Percentiles rank a stretch among this genome's conserved stretches.
Conservation (phyloP, 2,888 invertebrate genomes). For the Sarcophaga subvicina region DNA sequence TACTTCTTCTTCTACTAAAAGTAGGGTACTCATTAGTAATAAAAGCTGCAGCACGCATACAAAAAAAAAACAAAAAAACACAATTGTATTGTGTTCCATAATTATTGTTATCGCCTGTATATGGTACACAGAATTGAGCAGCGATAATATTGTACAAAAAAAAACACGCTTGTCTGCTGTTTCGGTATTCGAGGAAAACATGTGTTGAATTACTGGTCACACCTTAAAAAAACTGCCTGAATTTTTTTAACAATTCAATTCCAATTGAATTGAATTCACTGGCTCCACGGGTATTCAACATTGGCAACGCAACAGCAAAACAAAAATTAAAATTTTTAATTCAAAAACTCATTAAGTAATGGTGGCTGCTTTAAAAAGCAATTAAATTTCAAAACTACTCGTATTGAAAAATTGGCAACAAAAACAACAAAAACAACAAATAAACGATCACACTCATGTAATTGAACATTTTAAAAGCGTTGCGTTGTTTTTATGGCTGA, state of each 20-base stretch:
- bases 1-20: no score
- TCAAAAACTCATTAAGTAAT: slow-evolving; percentile 63
- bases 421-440: neutral
- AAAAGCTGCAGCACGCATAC: neutral
- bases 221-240: slow-evolving; percentile 39
- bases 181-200: slow-evolving; percentile 21
- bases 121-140: neutral
- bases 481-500: slow-evolving; percentile 3
- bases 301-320: no score
- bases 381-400: slow-evolving; percentile 57
- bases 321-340: slow-evolving; percentile 21
- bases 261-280: slow-evolving; percentile 10
- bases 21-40: neutral
- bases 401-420: slow-evolving; percentile 42
- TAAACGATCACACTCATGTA: no score
- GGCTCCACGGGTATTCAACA: slow-evolving; percentile 34
- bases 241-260: no score
- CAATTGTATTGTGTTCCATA: neutral
- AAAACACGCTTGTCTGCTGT: neutral
- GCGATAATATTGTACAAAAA: neutral
- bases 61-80: neutral
- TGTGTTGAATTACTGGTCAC: slow-evolving; percentile 53
- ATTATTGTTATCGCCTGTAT: neutral
- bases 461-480: slow-evolving; percentile 36
- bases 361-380: slow-evolving; percentile 61